Conservation (phyloP, 2,888 invertebrate species). For the Deilephila elpenor region DNA sequence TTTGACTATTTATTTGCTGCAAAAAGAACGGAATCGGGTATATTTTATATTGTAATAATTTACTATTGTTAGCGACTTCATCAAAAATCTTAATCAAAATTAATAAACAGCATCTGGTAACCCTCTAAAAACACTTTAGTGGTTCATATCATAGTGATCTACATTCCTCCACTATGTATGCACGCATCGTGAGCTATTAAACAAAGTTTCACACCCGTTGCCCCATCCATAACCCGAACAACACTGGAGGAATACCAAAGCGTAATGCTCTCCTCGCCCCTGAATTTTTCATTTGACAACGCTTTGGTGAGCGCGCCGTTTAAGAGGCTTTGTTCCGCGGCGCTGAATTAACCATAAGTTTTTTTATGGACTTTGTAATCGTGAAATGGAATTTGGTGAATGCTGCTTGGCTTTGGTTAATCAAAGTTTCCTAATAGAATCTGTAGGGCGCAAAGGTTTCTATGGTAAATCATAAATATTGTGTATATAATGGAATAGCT, state of each 20-base stretch:
- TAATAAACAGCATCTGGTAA: background rate
- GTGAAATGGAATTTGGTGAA: background rate
- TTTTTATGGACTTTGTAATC: background rate
- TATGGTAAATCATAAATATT: no score
- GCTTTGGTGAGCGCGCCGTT: conserved; percentile 11
- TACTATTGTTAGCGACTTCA: no score
- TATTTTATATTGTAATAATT: no score
- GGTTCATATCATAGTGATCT: background rate
- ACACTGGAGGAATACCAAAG: conserved; percentile 18
- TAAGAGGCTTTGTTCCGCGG: conserved; percentile 14
- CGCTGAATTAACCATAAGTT: conserved; percentile 22
- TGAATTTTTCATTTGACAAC: conserved; percentile 26
- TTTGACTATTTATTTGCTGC: no score
- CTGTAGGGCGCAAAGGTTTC: no score
- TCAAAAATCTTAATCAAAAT: no score
- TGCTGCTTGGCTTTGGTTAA: background rate
- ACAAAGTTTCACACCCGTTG: background rate
- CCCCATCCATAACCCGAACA: conserved; percentile 2
- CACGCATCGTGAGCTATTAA: background rate
- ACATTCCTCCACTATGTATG: background rate
- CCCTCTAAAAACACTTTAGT: background rate
- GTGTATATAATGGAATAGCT: no score
- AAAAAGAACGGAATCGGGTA: no score
- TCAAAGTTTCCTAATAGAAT: background rate
- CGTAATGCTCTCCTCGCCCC: background rate